phyloP scores from a whole-genome alignment of 2,113 vertebrate genomes.

The Dasyornis broadbenti region DNA sequence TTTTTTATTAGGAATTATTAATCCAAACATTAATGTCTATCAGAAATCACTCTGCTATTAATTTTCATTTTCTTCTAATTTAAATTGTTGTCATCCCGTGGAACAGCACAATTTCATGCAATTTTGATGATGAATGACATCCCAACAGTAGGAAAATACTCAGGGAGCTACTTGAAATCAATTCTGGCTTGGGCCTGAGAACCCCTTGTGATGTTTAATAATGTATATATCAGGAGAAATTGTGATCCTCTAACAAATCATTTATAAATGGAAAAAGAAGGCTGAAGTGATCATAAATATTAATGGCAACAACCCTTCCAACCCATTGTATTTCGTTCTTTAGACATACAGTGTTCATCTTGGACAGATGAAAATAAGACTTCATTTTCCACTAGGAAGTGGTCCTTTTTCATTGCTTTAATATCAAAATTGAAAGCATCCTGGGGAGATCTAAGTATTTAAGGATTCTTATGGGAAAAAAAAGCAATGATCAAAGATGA shows the following conservation, averaged over 20 bases:
- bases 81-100: constrained; percentile 28
- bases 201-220: neutral
- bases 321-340: neutral
- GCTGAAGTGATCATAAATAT: neutral
- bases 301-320: neutral
- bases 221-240: constrained; percentile 1
- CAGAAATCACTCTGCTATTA: constrained; percentile 11
- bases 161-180: neutral
- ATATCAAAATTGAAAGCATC: neutral
- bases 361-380: neutral
- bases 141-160: neutral
- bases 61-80: constrained; percentile 42
- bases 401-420: neutral
- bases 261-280: constrained; percentile 40
- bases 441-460: neutral
- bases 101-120: constrained; percentile 46
- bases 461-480: neutral
- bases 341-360: neutral
- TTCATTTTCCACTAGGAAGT: neutral
- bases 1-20: constrained; percentile 43
- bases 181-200: neutral
- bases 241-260: constrained; percentile 9
- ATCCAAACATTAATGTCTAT: constrained; percentile 20
- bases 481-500: neutral
- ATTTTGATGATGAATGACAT: constrained; percentile 42